Percentiles rank a stretch among this genome's conserved stretches.
These are phyloP conservation scores for Aleiodes sp. DNA, from an alignment of 1,140 invertebrate species.

Conservation along the genomic window DNA sequence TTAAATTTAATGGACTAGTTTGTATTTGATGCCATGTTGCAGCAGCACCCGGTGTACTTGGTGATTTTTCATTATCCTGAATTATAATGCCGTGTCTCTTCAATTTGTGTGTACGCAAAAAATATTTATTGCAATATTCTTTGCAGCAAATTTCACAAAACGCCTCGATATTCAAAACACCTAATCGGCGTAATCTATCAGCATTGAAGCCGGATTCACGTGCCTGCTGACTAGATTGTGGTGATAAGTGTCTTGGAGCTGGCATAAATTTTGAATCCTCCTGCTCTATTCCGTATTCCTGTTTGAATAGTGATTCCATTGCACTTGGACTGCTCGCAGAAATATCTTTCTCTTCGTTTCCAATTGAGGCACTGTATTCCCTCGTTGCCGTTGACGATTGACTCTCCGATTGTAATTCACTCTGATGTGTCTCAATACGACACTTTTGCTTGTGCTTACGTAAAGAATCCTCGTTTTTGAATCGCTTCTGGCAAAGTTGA, in stretches of 20 bases:
- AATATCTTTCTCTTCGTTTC: conserved; percentile 21
- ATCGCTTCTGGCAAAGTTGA: conserved; percentile 67
- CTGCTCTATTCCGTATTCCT: conserved; percentile 65
- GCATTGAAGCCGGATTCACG: conserved; percentile 72
- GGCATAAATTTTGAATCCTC: conserved; percentile 67
- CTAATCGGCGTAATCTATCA: conserved; percentile 77
- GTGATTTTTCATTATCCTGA: conserved; percentile 66
- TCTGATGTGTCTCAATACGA: conserved; percentile 51
- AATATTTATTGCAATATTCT: conserved; percentile 96
- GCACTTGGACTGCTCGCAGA: conserved; percentile 50
- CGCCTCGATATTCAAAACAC: conserved; percentile 85
- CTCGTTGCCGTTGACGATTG: conserved; percentile 27
- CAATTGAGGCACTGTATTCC: conserved; percentile 31
- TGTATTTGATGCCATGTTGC: conserved; percentile 68
- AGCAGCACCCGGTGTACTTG: conserved; percentile 57
- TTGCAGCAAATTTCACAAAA: conserved; percentile 96
- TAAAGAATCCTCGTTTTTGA: conserved; percentile 66
- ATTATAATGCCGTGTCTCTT: conserved; percentile 80
- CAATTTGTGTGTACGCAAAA: conserved; percentile 89
- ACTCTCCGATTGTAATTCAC: conserved; percentile 32
- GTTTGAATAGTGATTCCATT: conserved; percentile 58
- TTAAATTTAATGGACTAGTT: conserved; percentile 71
- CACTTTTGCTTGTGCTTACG: conserved; percentile 65
- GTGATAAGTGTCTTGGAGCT: conserved; percentile 70
- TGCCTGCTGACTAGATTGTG: conserved; percentile 71